phyloP scores from a whole-genome alignment of 64 coral and sea anemone species.

The Pachyseris speciosa region DNA sequence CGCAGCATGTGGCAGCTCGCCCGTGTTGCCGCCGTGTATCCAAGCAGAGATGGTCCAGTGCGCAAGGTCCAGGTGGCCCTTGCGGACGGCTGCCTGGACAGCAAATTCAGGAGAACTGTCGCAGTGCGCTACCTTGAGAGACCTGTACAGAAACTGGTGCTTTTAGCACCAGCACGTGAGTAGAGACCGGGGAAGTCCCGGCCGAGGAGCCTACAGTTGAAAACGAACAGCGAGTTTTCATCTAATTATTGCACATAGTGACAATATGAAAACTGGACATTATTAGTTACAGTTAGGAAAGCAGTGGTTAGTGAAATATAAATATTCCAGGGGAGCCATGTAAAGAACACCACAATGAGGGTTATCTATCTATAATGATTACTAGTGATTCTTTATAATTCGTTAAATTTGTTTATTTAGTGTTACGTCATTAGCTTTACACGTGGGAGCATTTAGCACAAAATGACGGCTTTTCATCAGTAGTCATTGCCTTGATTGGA shows the following conservation, averaged over 20 bases:
- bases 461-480: too few relatives aligned
- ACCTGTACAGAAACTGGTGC: too few relatives aligned
- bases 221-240: background rate
- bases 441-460: too few relatives aligned
- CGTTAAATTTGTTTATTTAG: too few relatives aligned
- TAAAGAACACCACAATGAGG: too few relatives aligned
- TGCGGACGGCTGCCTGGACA: conserved; percentile 46
- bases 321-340: too few relatives aligned
- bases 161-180: background rate
- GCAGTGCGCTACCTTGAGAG: conserved; percentile 11
- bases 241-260: too few relatives aligned
- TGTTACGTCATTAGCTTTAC: too few relatives aligned
- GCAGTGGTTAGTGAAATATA: background rate
- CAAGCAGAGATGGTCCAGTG: conserved; percentile 39
- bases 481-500: too few relatives aligned
- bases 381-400: too few relatives aligned
- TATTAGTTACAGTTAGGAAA: background rate
- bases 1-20: conserved; percentile 20
- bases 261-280: background rate
- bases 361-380: too few relatives aligned
- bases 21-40: conserved; percentile 18
- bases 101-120: too few relatives aligned
- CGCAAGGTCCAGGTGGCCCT: conserved; percentile 65
- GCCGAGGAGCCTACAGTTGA: conserved; percentile 25
- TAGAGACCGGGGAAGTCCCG: conserved; percentile 27